Base-by-base conservation (phyloP, 1,140 invertebrate species). In the Sinonovacula constricta region DNA sequence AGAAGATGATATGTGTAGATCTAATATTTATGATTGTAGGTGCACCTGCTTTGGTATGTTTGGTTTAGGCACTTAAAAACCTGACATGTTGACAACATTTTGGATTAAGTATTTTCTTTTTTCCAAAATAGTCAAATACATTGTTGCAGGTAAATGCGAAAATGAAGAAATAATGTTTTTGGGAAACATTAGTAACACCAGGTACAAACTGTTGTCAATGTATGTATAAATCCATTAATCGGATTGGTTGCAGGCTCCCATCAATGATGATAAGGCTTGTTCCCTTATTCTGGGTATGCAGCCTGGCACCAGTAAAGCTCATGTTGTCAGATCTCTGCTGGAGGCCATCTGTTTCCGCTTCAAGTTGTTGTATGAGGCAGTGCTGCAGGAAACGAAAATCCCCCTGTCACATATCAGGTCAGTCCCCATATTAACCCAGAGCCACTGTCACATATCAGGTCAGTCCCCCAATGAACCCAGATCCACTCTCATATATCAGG, bases 331-430 rank as follows among this genome's bases (percentile, higher is more conserved):
- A 26, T 86, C 87, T 0, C 92, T 98, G 31, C 91, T 99, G 1
- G 97, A 99, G 90, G 95, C 96, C 77, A 93, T 99, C 3, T 95
- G 95, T 0, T 98, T 97, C 88, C 92, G 96, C 34, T 93, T 97
- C 49, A 93, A 94, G 10, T 93, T 97, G 81, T 91, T 98, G 7
- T 95, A 94, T 81, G 91, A 94, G 33, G 93, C 94, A 28, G 92
- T 96, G 31, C 90, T 88, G 15, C 75, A 33, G 7, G 88, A 89
- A 65, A 87, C 85, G 1, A 81, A 81, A 31, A 78, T 85, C 22
- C 83, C 85, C n/a, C 78, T 89, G 7, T 83, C 81, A 33, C 54
- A 65, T 66, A 79, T 89, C 70, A 87, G 85, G 88, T 88, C 51
- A 67, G 80, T n/a, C n/a, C n/a, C n/a, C n/a, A n/a, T n/a, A n/a